These are phyloP conservation scores for Orussus abietinus DNA, from an alignment of 1,140 invertebrate species.

Conservation along the genomic window DNA sequence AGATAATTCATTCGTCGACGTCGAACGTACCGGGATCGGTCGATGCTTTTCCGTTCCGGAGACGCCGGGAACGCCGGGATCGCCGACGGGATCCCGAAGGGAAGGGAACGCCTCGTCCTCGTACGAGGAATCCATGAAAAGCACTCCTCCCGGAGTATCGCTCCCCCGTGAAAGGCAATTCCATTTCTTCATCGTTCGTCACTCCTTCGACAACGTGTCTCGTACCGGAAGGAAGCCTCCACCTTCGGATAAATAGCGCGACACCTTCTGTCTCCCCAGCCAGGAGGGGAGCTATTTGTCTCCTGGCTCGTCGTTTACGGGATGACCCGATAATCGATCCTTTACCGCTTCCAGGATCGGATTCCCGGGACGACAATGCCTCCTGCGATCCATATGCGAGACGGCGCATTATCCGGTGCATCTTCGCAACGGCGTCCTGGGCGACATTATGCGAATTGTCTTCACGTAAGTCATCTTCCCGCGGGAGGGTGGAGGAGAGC, in stretches of 20 bases:
- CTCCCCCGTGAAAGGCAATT: too few species aligned
- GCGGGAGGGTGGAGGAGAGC: too few species aligned
- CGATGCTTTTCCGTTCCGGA: too few species aligned
- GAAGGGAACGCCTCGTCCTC: too few species aligned
- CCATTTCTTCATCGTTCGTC: slow-evolving; percentile 28
- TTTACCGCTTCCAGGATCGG: slow-evolving; percentile 31
- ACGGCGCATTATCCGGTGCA: slow-evolving; percentile 25
- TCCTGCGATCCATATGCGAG: slow-evolving; percentile 41
- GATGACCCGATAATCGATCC: slow-evolving; percentile 28
- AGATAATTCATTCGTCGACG: too few species aligned
- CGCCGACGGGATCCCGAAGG: too few species aligned
- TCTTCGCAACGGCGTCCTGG: slow-evolving; percentile 36
- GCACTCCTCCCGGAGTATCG: too few species aligned
- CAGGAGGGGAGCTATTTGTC: slow-evolving; percentile 19
- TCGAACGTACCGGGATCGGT: too few species aligned
- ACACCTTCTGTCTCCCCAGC: slow-evolving; percentile 23
- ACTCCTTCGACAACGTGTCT: slow-evolving; percentile 12
- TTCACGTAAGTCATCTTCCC: slow-evolving; percentile 43
- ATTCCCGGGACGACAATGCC: slow-evolving; percentile 32
- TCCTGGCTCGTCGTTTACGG: slow-evolving; percentile 11
- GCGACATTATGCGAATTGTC: slow-evolving; percentile 36
- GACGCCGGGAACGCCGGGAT: too few species aligned
- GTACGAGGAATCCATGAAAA: too few species aligned
- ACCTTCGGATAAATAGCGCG: slow-evolving; percentile 21
- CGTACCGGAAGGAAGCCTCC: slow-evolving; percentile 20